Evolutionary conservation across 2,797 vertebrate species (phyloP).

Genomic region (Myotis vivesi): DNA sequence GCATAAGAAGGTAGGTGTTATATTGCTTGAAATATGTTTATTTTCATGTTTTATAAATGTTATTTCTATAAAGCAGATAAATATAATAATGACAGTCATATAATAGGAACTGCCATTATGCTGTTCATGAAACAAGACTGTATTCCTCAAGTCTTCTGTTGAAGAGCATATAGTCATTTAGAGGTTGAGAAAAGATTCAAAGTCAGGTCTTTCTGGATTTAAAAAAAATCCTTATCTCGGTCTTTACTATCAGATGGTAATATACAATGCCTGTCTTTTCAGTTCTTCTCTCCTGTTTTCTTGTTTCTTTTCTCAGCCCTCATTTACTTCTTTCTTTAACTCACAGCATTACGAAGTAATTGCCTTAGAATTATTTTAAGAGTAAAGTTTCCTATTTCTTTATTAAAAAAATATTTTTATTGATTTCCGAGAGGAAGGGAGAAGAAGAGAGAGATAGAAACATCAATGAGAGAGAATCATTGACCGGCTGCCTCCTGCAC

Average conservation of each 20-base stretch:
- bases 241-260: neutral
- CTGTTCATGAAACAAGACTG: neutral
- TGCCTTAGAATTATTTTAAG: neutral
- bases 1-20: neutral
- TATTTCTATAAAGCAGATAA: neutral
- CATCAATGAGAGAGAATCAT: too few species aligned
- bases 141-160: neutral
- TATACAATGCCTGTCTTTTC: neutral
- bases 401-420: too few species aligned
- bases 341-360: neutral
- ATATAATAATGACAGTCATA: neutral
- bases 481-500: too few species aligned
- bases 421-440: too few species aligned
- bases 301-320: neutral
- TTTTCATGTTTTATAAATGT: neutral
- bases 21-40: neutral
- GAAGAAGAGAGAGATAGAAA: too few species aligned
- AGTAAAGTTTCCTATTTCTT: too few species aligned
- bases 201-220: neutral
- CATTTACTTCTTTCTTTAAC: neutral
- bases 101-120: neutral
- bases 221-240: neutral
- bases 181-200: neutral
- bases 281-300: neutral
- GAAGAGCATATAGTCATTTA: neutral